These are phyloP conservation scores for Xyrauchen texanus DNA, from an alignment of 2,113 vertebrate genomes.

Conservation along the genomic window DNA sequence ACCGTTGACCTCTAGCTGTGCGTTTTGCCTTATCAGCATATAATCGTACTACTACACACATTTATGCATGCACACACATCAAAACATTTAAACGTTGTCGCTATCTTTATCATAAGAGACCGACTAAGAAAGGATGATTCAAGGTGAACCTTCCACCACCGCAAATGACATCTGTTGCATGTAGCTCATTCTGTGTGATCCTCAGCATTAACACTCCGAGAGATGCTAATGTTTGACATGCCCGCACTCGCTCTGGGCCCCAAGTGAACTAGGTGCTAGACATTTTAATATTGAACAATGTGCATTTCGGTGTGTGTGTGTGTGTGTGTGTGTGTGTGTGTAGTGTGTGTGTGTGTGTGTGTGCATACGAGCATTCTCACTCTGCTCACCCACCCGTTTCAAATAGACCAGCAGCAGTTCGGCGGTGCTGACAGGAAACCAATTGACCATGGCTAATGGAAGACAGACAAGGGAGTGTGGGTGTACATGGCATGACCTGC, in stretches of 20 bases:
- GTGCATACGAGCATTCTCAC: neutral
- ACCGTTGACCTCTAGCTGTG: slow-evolving; percentile 22
- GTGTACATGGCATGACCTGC: slow-evolving; percentile 23
- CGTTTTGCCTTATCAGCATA: slow-evolving; percentile 9
- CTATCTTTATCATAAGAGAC: neutral
- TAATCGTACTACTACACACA: neutral
- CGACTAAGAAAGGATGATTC: neutral
- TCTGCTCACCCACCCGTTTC: slow-evolving; percentile 39
- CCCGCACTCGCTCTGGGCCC: neutral
- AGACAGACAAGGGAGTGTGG: slow-evolving; percentile 35
- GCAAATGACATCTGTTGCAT: too few species aligned
- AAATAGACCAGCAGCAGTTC: slow-evolving; percentile 41
- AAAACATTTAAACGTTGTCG: neutral
- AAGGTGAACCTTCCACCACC: neutral
- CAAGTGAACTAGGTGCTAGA: neutral
- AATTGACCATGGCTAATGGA: slow-evolving; percentile 41
- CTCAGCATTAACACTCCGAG: neutral
- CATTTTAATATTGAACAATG: slow-evolving; percentile 14
- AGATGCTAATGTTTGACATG: slow-evolving; percentile 39
- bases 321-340: neutral
- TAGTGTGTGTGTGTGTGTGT: neutral
- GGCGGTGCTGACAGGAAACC: slow-evolving; percentile 39
- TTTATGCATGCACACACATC: neutral
- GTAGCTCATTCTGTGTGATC: too few species aligned
- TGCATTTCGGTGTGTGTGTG: slow-evolving; percentile 1